A percentile compares a stretch with the other conserved stretches of the same genome.
phyloP scores from a whole-genome alignment of 1,140 invertebrate genomes.

The Lineus longissimus region DNA sequence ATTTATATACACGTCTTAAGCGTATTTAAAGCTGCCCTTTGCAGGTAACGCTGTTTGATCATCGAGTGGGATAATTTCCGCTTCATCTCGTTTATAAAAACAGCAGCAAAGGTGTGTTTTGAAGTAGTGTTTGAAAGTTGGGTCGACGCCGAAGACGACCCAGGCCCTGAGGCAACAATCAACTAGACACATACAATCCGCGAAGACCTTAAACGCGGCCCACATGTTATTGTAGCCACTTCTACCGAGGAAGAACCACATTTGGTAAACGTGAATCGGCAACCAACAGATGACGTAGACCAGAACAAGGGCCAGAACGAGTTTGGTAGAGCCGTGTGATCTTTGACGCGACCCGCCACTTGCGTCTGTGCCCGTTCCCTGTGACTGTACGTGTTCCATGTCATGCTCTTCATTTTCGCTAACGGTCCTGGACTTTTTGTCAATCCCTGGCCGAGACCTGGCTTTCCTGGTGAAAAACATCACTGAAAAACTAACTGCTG shows the following conservation, averaged over 20 bases:
- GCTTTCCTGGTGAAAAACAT: too few species aligned
- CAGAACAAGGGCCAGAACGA: constrained; percentile 79
- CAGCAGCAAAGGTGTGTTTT: constrained; percentile 80
- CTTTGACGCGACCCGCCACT: too few species aligned
- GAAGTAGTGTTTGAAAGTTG: constrained; percentile 85
- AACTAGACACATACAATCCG: constrained; percentile 62
- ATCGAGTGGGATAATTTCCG: too few species aligned
- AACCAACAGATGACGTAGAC: constrained; percentile 86
- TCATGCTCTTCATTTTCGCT: not conserved
- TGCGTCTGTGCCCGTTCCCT: constrained; percentile 72
- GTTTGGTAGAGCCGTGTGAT: constrained; percentile 73
- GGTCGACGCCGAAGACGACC: constrained; percentile 85
- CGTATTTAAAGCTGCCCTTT: too few species aligned
- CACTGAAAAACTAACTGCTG: constrained; percentile 69
- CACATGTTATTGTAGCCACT: constrained; percentile 78
- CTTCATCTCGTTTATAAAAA: not conserved
- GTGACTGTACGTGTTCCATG: constrained; percentile 37
- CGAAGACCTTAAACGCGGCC: constrained; percentile 76
- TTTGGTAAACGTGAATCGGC: constrained; percentile 70
- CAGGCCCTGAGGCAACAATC: constrained; percentile 92
- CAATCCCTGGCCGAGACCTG: constrained; percentile 68
- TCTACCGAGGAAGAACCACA: constrained; percentile 83
- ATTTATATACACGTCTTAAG: too few species aligned
- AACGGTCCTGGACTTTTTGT: constrained; percentile 33
- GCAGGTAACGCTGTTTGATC: too few species aligned